phyloP scores from a whole-genome alignment of 2,113 vertebrate genomes.

The Ranitomeya imitator region DNA sequence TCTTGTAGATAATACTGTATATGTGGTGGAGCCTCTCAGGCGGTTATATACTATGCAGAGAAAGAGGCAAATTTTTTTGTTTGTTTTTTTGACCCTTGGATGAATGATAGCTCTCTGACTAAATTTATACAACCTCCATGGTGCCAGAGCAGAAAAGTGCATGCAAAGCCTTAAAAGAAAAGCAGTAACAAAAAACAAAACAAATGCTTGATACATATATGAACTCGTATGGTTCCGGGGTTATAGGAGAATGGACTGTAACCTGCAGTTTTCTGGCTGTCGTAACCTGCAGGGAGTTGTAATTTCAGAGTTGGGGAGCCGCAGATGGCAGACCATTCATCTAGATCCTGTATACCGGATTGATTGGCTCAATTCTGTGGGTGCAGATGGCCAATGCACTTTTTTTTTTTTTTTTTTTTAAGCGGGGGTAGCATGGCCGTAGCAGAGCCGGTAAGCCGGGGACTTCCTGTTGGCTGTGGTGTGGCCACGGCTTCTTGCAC shows the following conservation, averaged over 20 bases:
- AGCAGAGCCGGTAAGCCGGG: not conserved
- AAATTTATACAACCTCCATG: not conserved
- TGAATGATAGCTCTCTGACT: not conserved
- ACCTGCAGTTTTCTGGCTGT: not conserved
- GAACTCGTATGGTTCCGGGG: not conserved
- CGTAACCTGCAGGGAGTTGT: not conserved
- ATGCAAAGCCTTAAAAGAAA: not conserved
- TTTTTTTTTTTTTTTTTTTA: not conserved
- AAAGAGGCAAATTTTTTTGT: not conserved
- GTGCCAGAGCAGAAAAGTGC: not conserved
- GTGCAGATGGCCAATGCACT: not conserved
- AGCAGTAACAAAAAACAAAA: not conserved
- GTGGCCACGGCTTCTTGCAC: conserved; percentile 23
- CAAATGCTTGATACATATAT: not conserved
- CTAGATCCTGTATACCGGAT: not conserved
- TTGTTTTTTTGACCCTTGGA: not conserved
- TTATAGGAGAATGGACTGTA: not conserved
- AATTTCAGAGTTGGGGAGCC: not conserved
- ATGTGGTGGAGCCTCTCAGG: not conserved
- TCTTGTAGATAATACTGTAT: conserved; percentile 13
- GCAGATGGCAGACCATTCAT: not conserved
- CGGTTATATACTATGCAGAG: not conserved
- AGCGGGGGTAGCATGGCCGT: not conserved
- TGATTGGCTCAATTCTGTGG: not conserved
- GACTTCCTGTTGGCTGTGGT: conserved; percentile 10